Evolutionary conservation across 2,888 invertebrate genomes (phyloP), one percentile per base, ranked within the genome.

Genomic region (Aphodius sticticus): DNA sequence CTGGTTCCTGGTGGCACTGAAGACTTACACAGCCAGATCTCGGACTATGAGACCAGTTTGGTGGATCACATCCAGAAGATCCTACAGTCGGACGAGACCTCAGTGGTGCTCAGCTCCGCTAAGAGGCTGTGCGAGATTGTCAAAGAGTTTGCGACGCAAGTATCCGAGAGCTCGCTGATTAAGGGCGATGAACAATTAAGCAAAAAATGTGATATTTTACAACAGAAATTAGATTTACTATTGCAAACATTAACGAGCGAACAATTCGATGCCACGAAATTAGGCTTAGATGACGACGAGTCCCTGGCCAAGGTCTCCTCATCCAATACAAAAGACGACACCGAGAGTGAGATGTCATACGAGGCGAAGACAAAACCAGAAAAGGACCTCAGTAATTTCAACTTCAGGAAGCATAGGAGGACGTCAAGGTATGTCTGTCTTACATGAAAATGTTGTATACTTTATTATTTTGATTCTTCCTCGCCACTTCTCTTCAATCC

Each of bases 41-140:
- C 94, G 6, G 93, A 95, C 83, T 95, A 95, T 89, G 95, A 96
- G 86, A 94, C 95, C 83, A 93, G 93, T 14, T 92, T 96, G 69
- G 93, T 96, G 75, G 93, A 92, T 74, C 96, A 97, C 87, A 91
- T 98, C 82, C 94, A 96, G 80, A 95, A 96, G 85, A 96, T 98
- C 85, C 92, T 98, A 83, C 96, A 95, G 86, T 94, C 95, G 7
- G 94, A 95, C 86, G 94, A 96, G 84, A 93, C 95, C 80, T 92
- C 93, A 78, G 92, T 93, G 69, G 92, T 96, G 80, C 91, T 96
- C 75, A 91, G 92, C 76, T 95, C 95, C 76, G 94, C 95, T 77
- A 86, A 86, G 77, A 82, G 87, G n/a, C 89, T 96, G 14, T 96
- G 95, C 88, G 94, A 95, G 86, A 95, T 95, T 0, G 93, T 96